Percentiles rank a stretch among this genome's conserved stretches.
These are phyloP conservation scores for Ctenoplectra terminalis DNA, from an alignment of 1,140 invertebrate species.

Conservation along the genomic window DNA sequence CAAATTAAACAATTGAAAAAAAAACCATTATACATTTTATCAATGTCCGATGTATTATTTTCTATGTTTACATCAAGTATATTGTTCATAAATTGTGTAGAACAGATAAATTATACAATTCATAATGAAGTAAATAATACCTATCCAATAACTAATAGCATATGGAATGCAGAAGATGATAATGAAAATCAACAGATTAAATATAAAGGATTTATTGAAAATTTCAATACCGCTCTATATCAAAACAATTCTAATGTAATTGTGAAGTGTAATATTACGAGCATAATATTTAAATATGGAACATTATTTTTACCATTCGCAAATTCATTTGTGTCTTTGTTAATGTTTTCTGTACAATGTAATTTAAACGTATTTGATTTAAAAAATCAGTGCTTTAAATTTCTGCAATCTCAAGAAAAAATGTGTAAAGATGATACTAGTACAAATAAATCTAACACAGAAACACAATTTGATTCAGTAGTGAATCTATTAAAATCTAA, in stretches of 20 bases:
- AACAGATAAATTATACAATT: background rate
- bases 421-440: background rate
- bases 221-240: background rate
- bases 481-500: background rate
- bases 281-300: slow-evolving; percentile 62
- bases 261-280: slow-evolving; percentile 41
- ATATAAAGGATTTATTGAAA: background rate
- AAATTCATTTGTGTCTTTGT: slow-evolving; percentile 67
- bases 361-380: slow-evolving; percentile 46
- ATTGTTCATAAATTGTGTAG: slow-evolving; percentile 38
- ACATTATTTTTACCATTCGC: slow-evolving; percentile 61
- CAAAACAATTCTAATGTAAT: slow-evolving; percentile 7
- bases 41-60: slow-evolving; percentile 58
- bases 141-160: background rate
- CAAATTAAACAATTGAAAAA: slow-evolving; percentile 38
- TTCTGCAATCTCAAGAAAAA: background rate
- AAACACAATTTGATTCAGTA: background rate
- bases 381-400: slow-evolving; percentile 25
- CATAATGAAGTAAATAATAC: slow-evolving; percentile 13
- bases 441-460: background rate
- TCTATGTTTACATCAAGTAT: slow-evolving; percentile 46
- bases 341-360: slow-evolving; percentile 62
- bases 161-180: slow-evolving; percentile 8
- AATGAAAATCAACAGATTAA: slow-evolving; percentile 1
- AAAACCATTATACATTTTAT: slow-evolving; percentile 56